Conservation (phyloP, 2,113 vertebrate species). For the Salvator merianae region DNA sequence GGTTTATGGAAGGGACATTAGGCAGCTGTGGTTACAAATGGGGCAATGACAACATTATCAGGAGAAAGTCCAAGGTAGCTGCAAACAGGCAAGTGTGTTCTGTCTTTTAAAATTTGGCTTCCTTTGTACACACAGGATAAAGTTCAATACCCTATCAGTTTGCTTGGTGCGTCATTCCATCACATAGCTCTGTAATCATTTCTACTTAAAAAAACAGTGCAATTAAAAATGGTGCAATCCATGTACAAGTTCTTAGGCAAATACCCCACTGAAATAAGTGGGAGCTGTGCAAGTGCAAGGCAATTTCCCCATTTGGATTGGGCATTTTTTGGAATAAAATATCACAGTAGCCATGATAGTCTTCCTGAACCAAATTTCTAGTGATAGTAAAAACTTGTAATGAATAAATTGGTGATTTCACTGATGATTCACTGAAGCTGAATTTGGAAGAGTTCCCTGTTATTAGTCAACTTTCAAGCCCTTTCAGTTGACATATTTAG, state of each 20-base stretch:
- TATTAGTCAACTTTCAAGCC: too few species aligned
- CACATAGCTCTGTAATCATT: neutral
- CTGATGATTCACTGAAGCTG: neutral
- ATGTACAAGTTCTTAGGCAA: neutral
- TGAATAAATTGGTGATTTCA: neutral
- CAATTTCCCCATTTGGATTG: neutral
- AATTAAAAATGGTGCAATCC: neutral
- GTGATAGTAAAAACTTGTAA: neutral
- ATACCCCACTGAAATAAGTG: neutral
- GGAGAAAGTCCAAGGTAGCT: constrained; percentile 57
- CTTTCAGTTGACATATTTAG: too few species aligned
- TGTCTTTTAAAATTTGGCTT: neutral
- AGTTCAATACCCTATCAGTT: neutral
- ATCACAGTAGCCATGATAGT: neutral
- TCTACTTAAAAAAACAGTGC: neutral
- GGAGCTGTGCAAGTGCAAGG: neutral
- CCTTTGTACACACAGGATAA: neutral
- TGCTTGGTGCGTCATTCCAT: neutral
- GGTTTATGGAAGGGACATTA: neutral
- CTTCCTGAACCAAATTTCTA: neutral
- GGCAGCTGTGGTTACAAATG: constrained; percentile 24
- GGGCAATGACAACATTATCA: constrained; percentile 37
- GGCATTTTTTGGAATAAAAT: neutral
- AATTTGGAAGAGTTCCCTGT: too few species aligned
- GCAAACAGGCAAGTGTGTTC: neutral